phyloP scores from a whole-genome alignment of 2,888 invertebrate genomes.

The Cerceris ruficornis region DNA sequence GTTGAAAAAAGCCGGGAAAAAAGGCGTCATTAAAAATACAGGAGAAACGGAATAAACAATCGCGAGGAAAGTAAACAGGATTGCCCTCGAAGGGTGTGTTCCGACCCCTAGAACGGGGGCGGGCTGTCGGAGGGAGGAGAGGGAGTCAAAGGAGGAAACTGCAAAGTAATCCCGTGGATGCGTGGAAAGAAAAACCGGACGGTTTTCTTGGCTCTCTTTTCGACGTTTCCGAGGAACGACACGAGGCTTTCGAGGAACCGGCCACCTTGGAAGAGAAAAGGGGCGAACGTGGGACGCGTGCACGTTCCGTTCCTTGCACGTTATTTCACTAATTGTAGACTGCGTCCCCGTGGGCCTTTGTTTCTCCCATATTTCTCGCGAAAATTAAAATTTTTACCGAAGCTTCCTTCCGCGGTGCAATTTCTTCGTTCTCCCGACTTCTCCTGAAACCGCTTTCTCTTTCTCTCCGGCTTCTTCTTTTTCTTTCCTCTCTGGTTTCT shows the following conservation, averaged over 20 bases:
- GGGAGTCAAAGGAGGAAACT: too few relatives aligned
- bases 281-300: neutral
- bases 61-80: too few relatives aligned
- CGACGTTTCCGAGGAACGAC: neutral
- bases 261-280: neutral
- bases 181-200: conserved; percentile 11
- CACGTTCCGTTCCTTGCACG: conserved; percentile 46
- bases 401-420: conserved; percentile 14
- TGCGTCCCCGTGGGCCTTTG: conserved; percentile 34
- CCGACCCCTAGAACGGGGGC: too few relatives aligned
- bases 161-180: conserved; percentile 14
- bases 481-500: neutral
- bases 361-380: conserved; percentile 38
- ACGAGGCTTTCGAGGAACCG: too few relatives aligned
- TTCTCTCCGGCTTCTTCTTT: neutral
- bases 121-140: too few relatives aligned
- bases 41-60: too few relatives aligned
- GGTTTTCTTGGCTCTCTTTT: neutral
- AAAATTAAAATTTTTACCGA: conserved; percentile 56
- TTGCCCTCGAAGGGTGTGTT: too few relatives aligned
- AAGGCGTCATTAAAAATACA: too few relatives aligned
- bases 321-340: conserved; percentile 64
- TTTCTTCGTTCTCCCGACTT: neutral
- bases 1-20: too few relatives aligned
- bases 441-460: neutral